phyloP scores from a whole-genome alignment of 2,797 vertebrate genomes.

The Hoplostethus mediterraneus region DNA sequence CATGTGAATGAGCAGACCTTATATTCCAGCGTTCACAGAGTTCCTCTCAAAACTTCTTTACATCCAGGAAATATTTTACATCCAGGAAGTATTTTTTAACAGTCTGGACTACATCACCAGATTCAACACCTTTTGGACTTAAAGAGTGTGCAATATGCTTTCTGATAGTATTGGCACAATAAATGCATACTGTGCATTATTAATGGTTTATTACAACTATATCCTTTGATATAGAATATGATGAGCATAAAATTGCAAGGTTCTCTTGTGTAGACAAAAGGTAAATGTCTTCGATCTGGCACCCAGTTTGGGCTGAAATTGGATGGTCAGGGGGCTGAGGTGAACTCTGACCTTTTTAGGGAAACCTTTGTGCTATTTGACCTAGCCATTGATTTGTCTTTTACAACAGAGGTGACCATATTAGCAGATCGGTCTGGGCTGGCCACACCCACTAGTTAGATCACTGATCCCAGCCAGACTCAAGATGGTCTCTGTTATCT shows the following conservation, averaged over 20 bases:
- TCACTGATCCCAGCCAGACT: constrained; percentile 18
- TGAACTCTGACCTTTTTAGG: constrained; percentile 85
- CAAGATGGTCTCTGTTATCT: constrained; percentile 20
- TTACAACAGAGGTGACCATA: constrained; percentile 82
- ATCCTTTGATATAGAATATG: not conserved
- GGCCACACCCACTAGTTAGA: constrained; percentile 66
- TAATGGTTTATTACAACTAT: not conserved
- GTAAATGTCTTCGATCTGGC: constrained; percentile 58
- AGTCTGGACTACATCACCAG: not conserved
- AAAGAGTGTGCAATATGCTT: constrained; percentile 3
- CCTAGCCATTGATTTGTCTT: constrained; percentile 88
- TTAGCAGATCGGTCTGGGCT: constrained; percentile 72
- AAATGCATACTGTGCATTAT: not conserved
- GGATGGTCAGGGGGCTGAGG: constrained; percentile 79
- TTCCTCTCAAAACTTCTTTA: constrained; percentile 32
- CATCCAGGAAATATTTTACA: constrained; percentile 14
- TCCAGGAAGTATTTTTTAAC: constrained; percentile 1
- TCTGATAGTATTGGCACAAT: not conserved
- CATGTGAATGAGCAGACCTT: constrained; percentile 54
- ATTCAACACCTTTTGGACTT: constrained; percentile 19
- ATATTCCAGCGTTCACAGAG: constrained; percentile 31
- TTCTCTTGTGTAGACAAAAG: constrained; percentile 33
- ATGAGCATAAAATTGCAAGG: constrained; percentile 1
- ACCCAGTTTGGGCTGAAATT: constrained; percentile 69
- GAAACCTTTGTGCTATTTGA: constrained; percentile 88